Evolutionary conservation across 2,113 vertebrate species (phyloP).

Genomic region (Macquaria australasica): DNA sequence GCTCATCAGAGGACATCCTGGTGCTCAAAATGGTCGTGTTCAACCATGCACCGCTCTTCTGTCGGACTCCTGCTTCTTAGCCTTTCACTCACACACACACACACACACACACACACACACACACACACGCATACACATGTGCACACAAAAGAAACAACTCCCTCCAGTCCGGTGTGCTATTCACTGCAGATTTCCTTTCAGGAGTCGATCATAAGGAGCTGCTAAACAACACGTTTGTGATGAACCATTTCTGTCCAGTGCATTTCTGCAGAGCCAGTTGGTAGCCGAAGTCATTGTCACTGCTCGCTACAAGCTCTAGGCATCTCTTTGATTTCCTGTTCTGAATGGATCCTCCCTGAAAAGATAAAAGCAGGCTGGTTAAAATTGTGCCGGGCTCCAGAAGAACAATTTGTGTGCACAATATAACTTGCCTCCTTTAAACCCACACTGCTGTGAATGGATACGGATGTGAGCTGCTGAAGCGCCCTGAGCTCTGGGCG

Average conservation of each 20-base stretch:
- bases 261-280: slow-evolving; percentile 95
- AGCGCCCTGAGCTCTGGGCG: slow-evolving; percentile 34
- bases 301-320: slow-evolving; percentile 93
- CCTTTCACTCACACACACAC: neutral
- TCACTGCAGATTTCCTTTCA: slow-evolving; percentile 42
- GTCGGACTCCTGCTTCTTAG: slow-evolving; percentile 6
- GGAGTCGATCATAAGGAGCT: slow-evolving; percentile 82
- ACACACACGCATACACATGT: slow-evolving; percentile 2
- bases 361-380: slow-evolving; percentile 65
- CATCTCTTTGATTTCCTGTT: slow-evolving; percentile 98
- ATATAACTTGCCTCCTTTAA: slow-evolving; percentile 40
- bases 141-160: slow-evolving; percentile 30
- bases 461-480: slow-evolving; percentile 46
- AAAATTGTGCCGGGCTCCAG: slow-evolving; percentile 44
- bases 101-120: neutral
- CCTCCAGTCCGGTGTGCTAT: slow-evolving; percentile 48
- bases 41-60: slow-evolving; percentile 26
- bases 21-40: slow-evolving; percentile 58
- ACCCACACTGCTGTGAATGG: slow-evolving; percentile 51
- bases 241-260: slow-evolving; percentile 95
- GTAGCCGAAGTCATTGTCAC: slow-evolving; percentile 93
- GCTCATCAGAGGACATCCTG: slow-evolving; percentile 70
- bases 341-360: slow-evolving; percentile 96
- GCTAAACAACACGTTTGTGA: slow-evolving; percentile 92
- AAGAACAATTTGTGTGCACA: slow-evolving; percentile 48